These are phyloP conservation scores for Rachycentron canadum DNA, from an alignment of 2,797 vertebrate genomes.

Conservation along the genomic window DNA sequence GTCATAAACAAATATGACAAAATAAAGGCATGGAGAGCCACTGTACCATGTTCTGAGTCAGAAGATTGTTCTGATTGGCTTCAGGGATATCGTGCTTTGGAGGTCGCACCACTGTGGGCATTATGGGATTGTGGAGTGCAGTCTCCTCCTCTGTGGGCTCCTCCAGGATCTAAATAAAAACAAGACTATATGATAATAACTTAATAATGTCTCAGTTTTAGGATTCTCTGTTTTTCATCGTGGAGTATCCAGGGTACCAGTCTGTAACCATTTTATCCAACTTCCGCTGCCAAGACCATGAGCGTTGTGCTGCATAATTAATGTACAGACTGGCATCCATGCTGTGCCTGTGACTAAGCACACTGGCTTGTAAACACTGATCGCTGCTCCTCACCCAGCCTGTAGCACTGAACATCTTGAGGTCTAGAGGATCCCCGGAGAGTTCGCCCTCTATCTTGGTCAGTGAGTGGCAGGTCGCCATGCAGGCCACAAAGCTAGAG, in stretches of 20 bases:
- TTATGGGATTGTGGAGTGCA: constrained; percentile 93
- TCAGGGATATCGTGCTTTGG: constrained; percentile 87
- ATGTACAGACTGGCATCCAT: constrained; percentile 10
- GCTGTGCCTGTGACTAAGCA: constrained; percentile 14
- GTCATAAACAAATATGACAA: neutral
- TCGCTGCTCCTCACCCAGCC: constrained; percentile 89
- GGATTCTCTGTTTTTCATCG: constrained; percentile 14
- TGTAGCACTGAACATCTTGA: constrained; percentile 97
- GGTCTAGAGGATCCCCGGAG: constrained; percentile 97
- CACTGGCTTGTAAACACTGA: neutral
- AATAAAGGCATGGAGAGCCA: neutral
- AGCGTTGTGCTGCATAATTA: constrained; percentile 44
- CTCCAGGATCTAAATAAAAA: constrained; percentile 89
- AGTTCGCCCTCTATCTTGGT: constrained; percentile 95
- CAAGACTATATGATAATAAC: neutral
- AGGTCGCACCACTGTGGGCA: constrained; percentile 96
- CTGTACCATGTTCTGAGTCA: constrained; percentile 89
- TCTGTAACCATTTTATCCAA: constrained; percentile 18
- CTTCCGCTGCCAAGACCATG: constrained; percentile 22
- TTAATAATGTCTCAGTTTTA: neutral
- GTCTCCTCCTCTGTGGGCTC: constrained; percentile 98
- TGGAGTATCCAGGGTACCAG: constrained; percentile 31
- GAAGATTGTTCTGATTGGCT: constrained; percentile 48
- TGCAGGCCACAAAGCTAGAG: constrained; percentile 92
- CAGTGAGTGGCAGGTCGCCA: constrained; percentile 97